Evolutionary conservation across 1,140 invertebrate species (phyloP), one percentile per base, ranked within the genome.

Genomic region (Trichonephila clavipes): DNA sequence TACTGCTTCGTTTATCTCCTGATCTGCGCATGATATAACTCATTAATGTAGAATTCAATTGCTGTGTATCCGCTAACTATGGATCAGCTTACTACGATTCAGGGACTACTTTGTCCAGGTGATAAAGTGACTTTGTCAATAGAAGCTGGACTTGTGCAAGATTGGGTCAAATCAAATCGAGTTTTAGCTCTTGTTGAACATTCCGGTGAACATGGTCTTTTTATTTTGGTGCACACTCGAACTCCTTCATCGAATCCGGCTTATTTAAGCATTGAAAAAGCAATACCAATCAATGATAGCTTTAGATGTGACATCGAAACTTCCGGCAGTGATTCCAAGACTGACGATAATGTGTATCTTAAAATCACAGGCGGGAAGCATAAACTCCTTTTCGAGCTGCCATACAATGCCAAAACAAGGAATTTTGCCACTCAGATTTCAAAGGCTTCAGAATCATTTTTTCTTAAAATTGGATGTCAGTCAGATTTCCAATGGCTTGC

Each of bases 171-270:
- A 94, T 95, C 96, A 12, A 95, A 96, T 34, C 95, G 96, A 94
- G 95, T 98, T 64, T 95, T 98, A 69, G 97, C 97, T 86, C 96
- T 98, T 92, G 97, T 98, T 34, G 97, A 97, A 92, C 97, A 97
- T 94, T 95, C 95, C 83, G 91, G 94, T 58, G 94, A 95, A 88
- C 85, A 93, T 90, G 94, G 51, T 18, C 24, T 93, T 81, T 93
- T 93, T 64, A 92, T 93, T 21, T 51, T 87, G 16, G 83, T 92
- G 6, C 86, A 77, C 62, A 58, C 72, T 51, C 51, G 86, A 88
- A 88, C 85, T 64, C 66, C 92, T 40, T 28, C 92, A 44, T 62
- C 86, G 2, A 93, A 88, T 82, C 85, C 83, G 24, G 85, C 44
- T 81, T 88, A 93, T 82, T 77, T 93, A 40, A 88, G 14, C 14